These are phyloP conservation scores for Notarius lentiginosus DNA, from an alignment of 2,113 vertebrate genomes.

Conservation along the genomic window DNA sequence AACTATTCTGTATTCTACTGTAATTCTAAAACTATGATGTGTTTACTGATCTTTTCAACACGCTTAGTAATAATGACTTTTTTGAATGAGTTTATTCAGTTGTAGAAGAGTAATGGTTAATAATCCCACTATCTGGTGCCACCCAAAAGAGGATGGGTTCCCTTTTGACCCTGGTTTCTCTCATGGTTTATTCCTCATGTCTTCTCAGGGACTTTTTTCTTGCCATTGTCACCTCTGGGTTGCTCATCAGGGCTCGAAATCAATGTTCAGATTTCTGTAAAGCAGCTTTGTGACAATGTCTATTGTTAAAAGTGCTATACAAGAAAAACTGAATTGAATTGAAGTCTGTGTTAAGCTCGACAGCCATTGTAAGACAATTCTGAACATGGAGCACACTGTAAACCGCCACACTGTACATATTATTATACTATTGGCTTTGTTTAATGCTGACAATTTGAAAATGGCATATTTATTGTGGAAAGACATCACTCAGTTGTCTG, in stretches of 20 bases:
- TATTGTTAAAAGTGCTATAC: not conserved
- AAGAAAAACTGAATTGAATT: not conserved
- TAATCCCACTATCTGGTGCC: not conserved
- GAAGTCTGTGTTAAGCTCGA: not conserved
- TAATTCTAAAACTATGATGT: not conserved
- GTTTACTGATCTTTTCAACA: not conserved
- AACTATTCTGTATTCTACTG: too few relatives aligned
- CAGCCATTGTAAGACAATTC: not conserved
- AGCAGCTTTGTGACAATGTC: not conserved
- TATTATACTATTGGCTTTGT: not conserved
- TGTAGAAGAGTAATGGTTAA: not conserved
- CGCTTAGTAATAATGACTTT: not conserved
- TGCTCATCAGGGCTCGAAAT: not conserved
- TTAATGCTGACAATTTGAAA: not conserved
- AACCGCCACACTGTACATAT: not conserved
- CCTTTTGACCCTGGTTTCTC: not conserved
- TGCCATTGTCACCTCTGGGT: not conserved
- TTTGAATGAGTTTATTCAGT: not conserved
- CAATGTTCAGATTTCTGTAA: not conserved
- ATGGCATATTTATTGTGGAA: not conserved
- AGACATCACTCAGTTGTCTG: not conserved
- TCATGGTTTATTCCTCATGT: not conserved
- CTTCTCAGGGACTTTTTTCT: not conserved
- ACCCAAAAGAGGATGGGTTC: too few relatives aligned
- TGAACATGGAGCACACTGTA: not conserved